These are phyloP conservation scores for Dicranocentrus wangi DNA, from an alignment of 2,888 invertebrate species.

Conservation along the genomic window DNA sequence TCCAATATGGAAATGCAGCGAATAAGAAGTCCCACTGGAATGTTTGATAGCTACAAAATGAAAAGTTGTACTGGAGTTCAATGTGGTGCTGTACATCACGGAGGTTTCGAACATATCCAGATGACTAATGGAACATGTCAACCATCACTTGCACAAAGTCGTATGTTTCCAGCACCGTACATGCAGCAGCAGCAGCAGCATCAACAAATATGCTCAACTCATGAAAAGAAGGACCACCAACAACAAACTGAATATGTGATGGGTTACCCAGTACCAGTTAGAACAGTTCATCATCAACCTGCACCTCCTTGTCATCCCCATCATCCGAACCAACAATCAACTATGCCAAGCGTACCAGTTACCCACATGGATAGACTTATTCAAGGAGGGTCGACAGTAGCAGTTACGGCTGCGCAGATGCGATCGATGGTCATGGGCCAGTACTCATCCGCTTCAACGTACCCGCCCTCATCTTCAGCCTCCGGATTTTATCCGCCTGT, in stretches of 20 bases:
- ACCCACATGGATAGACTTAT: not conserved
- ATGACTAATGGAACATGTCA: not conserved
- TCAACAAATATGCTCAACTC: not conserved
- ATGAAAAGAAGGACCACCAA: constrained; percentile 7
- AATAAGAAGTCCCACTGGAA: not conserved
- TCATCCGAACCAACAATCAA: not conserved
- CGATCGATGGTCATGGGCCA: constrained; percentile 19
- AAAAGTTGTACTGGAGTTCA: not conserved
- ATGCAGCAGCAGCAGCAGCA: constrained; percentile 11
- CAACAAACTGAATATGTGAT: constrained; percentile 1
- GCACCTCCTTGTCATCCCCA: constrained; percentile 9
- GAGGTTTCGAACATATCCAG: not conserved
- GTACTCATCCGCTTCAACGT: not conserved
- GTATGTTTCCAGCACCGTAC: not conserved
- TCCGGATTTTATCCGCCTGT: not conserved
- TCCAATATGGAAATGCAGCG: not conserved
- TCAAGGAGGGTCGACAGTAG: not conserved
- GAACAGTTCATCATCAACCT: constrained; percentile 22
- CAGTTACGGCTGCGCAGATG: not conserved
- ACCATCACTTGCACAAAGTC: not conserved
- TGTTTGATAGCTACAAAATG: not conserved
- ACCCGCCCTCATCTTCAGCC: not conserved
- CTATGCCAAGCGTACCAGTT: too few relatives aligned
- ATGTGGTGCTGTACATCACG: not conserved
- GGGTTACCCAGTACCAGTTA: not conserved